These are phyloP conservation scores for Platysternon megacephalum DNA, from an alignment of 2,113 vertebrate species.

Conservation along the genomic window DNA sequence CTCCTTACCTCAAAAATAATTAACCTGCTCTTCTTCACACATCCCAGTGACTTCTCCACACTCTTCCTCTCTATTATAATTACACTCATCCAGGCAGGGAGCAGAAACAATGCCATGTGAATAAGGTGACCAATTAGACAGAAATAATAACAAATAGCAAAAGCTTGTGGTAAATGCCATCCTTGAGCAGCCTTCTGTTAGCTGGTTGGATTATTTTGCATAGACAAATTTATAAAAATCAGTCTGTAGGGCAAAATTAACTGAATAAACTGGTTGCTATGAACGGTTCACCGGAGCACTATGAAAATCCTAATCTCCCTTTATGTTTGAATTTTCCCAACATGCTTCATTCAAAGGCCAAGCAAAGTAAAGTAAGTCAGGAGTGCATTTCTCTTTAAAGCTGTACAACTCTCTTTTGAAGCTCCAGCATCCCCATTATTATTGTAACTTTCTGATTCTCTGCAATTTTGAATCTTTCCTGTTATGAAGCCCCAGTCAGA, in stretches of 20 bases:
- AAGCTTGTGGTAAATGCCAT: not conserved
- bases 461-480: constrained; percentile 8
- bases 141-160: not conserved
- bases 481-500: constrained; percentile 44
- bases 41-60: not conserved
- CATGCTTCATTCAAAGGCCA: not conserved
- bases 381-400: accelerated
- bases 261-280: not conserved
- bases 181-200: not conserved
- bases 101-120: not conserved
- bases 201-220: not conserved
- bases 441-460: not conserved
- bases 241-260: not conserved
- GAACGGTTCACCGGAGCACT: not conserved
- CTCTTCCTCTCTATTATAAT: not conserved
- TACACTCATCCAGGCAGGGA: not conserved
- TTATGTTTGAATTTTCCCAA: not conserved
- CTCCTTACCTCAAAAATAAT: not conserved
- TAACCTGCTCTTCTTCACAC: not conserved
- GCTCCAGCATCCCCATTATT: not conserved
- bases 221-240: not conserved
- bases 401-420: not conserved
- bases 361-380: not conserved
- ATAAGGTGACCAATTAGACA: not conserved
- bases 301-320: not conserved